phyloP scores from a whole-genome alignment of 2,888 invertebrate genomes.

The Saturnia japonica region DNA sequence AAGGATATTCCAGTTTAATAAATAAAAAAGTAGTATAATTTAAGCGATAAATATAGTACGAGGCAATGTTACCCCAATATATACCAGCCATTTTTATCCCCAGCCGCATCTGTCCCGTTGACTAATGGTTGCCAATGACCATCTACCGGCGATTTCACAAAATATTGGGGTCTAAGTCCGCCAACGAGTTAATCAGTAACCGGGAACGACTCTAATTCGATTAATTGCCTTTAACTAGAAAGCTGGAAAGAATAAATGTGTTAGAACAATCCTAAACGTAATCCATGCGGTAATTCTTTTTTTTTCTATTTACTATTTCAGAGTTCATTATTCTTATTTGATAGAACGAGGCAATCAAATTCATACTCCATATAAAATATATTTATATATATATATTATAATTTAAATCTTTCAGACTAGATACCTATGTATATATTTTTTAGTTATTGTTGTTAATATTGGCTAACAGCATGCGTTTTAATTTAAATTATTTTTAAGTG shows the following conservation, averaged over 20 bases:
- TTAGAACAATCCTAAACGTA: not conserved
- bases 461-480: too few relatives aligned
- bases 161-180: slow-evolving; percentile 18
- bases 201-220: slow-evolving; percentile 14
- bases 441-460: too few relatives aligned
- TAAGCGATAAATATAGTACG: not conserved
- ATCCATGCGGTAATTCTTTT: not conserved
- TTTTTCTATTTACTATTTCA: not conserved
- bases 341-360: too few relatives aligned
- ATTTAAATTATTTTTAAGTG: too few relatives aligned
- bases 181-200: slow-evolving; percentile 16
- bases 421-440: too few relatives aligned
- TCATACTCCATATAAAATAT: too few relatives aligned
- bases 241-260: not conserved
- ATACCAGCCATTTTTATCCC: slow-evolving; percentile 42
- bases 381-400: too few relatives aligned
- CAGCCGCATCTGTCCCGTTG: slow-evolving; percentile 30
- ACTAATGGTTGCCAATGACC: slow-evolving; percentile 40
- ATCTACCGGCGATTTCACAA: slow-evolving; percentile 35
- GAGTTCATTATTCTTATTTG: not conserved
- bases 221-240: slow-evolving; percentile 1
- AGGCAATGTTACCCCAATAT: slow-evolving; percentile 26
- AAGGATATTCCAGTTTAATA: not conserved
- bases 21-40: not conserved
- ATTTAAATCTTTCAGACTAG: too few relatives aligned